Base-by-base conservation (phyloP, 2,113 vertebrate species). In the Cyanocitta stelleri region DNA sequence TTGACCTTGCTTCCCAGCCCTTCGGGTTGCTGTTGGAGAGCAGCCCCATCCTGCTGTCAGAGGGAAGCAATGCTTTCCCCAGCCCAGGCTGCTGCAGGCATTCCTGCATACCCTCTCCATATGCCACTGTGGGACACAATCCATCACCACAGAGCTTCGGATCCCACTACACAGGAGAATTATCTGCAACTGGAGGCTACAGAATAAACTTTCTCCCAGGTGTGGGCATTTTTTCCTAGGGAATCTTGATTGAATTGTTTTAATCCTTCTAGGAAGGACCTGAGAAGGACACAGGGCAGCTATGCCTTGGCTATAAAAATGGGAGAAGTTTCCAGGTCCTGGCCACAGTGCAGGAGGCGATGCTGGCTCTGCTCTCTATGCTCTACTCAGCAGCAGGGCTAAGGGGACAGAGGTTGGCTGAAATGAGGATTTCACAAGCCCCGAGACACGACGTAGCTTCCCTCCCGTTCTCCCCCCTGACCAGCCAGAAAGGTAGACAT, bases 391-490 rank as follows among this genome's bases (percentile, higher is more conserved):
- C 91, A 88, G 48, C 49, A 69, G 43, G 71, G 62, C 39, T 61
- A 23, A 75, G 18, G 33, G 49, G 41, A 66, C 7, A 37, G n/a
- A 1, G 23, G 20, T 49, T 62, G 39, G 35, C 46, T 32, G 8
- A 16, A 46, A 8, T 1, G 35, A 85, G 68, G 24, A 55, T 69
- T 90, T 69, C 71, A n/a, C 43, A 44, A 74, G 52, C 58, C 59
- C 51, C 0, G 0, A 68, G 68, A 58, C 49, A 64, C 2, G 16
- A 7, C 11, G 1, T 1, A 68, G 67, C 62, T 55, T 41, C 63
- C 54, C 58, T 71, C 22, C 44, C 3, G 3, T 52, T 75, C 5
- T 75, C 55, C 74, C 82, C 56, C 30, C 73, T 51, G 72, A 64
- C 59, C 62, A 71, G 78, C 61, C 68, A 64, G 32, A 61, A 79